Base-by-base conservation (phyloP, 2,113 vertebrate species). In the Gasterosteus nipponicus region DNA sequence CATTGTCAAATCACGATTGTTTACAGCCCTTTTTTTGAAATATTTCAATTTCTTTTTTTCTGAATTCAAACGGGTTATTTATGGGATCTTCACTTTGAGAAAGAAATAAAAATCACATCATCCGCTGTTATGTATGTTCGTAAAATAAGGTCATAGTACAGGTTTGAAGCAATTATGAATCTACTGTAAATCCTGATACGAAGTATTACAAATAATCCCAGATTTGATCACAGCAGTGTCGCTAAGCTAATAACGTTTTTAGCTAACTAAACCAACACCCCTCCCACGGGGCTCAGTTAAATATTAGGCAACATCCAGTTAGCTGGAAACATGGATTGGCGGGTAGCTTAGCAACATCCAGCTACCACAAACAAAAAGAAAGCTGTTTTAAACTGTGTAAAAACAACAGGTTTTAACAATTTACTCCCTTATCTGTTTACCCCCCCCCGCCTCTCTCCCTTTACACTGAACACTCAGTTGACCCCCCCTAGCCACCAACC, bases 11-110 rank as follows among this genome's bases (percentile, higher is more conserved):
- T 35, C 18, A 47, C 31, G 53, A 77, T 77, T 85, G 82, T 86
- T 87, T 83, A 84, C 82, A 77, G 67, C 44, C 61, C 59, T 44
- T 29, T 42, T 63, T 85, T 46, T 44, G 7, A 71, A 69, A 65
- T 35, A 33, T 62, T 70, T 38, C 22, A 56, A 56, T 14, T 31
- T 4, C 0, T 18, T 67, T 1, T 38, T 1, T 5, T 47, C 14
- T 19, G 38, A 47, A 41, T 54, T 15, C 22, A 26, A 33, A 33
- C 1, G 41, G 57, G n/a, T 60, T 69, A 33, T 26, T 26, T 26
- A 26, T 77, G 18, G 15, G 35, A 35, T 69, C 53, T 47, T n/a
- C 19, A 22, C 18, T 53, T 51, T 3, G 19, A 63, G 46, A 69
- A 39, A 63, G 41, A 69, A 39, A 83, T 53, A 35, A 6, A 56